Evolutionary conservation across 2,113 vertebrate genomes (phyloP), one percentile per base, ranked within the genome.

Genomic region (Stictonetta naevosa): DNA sequence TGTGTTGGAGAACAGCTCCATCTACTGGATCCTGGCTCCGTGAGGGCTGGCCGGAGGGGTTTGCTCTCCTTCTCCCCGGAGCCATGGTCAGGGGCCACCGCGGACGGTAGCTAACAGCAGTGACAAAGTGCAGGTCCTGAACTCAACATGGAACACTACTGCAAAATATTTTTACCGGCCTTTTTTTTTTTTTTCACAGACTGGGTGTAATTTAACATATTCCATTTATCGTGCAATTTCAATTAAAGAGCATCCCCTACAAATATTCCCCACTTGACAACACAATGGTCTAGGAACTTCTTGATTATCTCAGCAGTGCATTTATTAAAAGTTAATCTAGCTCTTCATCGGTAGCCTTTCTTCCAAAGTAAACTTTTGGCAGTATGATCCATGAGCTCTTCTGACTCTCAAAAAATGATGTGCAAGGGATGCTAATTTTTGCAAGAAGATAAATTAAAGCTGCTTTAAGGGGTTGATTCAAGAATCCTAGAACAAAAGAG

Each of bases 141-240:
- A 8, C 15, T 26, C 44, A 10, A 0, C 23, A 33, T 60, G 16
- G 38, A 22, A 29, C 14, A 11, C 4, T 7, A 3, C 17, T 1
- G 3, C 38, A 38, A 53, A 73, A 69, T 17, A 23, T 16, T 44
- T n/a, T 31, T 5, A 6, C 6, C 0, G 22, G 21, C 14, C 7
- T 68, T 68, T 28, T 31, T 62, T 17, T 26, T 36, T 34, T 55
- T 55, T 28, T 40, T 29, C 50, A 2, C 12, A 26, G 14, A 7
- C 25, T 31, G 17, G 23, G 3, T 4, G 7, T 14, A 55, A 33
- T 50, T 82, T 31, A 40, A 31, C 9, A 8, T 44, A 11, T 52
- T 75, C 18, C 15, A 7, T 60, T 33, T 28, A 23, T 40, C n/a
- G 10, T 34, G 62, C 8, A 58, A 8, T 58, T 82, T 71, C 10